phyloP scores from a whole-genome alignment of 2,888 invertebrate genomes.

The Lasioglossum calceatum region DNA sequence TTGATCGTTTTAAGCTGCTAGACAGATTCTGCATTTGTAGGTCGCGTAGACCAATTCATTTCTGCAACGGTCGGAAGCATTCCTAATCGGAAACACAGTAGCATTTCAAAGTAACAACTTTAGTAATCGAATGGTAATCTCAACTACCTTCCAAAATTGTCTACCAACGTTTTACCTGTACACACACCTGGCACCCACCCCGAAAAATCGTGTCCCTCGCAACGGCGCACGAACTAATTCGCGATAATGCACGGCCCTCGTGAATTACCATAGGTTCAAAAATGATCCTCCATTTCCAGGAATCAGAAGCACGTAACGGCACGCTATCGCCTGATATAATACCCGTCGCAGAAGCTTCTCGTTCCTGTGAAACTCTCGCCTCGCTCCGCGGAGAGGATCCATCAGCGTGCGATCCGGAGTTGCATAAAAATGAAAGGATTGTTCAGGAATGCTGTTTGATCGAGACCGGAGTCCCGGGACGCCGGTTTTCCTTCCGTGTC shows the following conservation, averaged over 20 bases:
- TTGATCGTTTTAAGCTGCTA: neutral
- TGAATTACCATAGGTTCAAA: neutral
- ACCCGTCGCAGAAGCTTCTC: neutral
- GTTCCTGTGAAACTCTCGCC: neutral
- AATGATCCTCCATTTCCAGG: neutral
- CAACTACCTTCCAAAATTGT: neutral
- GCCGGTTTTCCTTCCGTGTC: constrained; percentile 35
- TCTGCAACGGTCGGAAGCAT: neutral
- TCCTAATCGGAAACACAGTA: neutral
- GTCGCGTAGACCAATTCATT: neutral
- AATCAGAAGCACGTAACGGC: neutral
- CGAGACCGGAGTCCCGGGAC: constrained; percentile 27
- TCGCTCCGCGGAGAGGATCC: constrained; percentile 11
- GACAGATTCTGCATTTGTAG: constrained; percentile 1
- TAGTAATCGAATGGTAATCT: neutral
- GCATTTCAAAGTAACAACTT: neutral
- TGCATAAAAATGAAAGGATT: constrained; percentile 49
- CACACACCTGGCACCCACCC: too few species aligned
- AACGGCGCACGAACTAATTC: neutral
- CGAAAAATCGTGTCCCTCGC: neutral
- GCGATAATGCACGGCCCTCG: neutral
- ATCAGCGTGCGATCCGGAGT: constrained; percentile 20
- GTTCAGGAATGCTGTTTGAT: constrained; percentile 53
- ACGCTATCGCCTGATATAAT: neutral
- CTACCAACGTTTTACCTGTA: neutral